These are phyloP conservation scores for Caenorhabditis wallacei DNA, from an alignment of 2,888 invertebrate genomes.

Conservation along the genomic window DNA sequence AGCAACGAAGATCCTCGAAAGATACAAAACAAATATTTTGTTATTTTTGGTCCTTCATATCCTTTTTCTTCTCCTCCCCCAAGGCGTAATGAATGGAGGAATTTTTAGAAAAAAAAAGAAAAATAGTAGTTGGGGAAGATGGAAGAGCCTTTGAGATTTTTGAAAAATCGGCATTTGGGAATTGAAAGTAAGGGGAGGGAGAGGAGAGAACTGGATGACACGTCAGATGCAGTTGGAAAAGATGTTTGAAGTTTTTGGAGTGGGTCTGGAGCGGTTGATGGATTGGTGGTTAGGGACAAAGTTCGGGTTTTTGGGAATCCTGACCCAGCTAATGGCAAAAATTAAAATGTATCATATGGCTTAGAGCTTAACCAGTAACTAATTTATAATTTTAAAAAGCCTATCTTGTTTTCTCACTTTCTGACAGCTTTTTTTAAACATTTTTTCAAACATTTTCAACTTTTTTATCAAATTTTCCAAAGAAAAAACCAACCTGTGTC, in stretches of 20 bases:
- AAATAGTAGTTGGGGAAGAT: constrained; percentile 9
- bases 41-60: constrained; percentile 20
- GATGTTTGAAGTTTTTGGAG: constrained; percentile 4
- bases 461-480: too few relatives aligned
- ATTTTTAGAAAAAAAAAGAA: neutral
- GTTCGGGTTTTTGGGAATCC: constrained; percentile 1
- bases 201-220: constrained; percentile 2
- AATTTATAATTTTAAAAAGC: too few relatives aligned
- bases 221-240: constrained; percentile 29
- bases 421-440: neutral
- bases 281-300: constrained; percentile 18
- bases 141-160: constrained; percentile 18
- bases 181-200: constrained; percentile 15
- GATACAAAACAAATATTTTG: constrained; percentile 23
- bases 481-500: constrained; percentile 44
- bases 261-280: neutral
- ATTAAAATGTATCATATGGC: too few relatives aligned
- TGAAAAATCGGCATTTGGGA: constrained; percentile 58
- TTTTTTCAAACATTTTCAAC: too few relatives aligned
- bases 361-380: too few relatives aligned
- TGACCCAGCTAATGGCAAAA: too few relatives aligned
- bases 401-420: too few relatives aligned
- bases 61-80: constrained; percentile 16
- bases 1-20: neutral
- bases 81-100: constrained; percentile 43